Conservation (phyloP, 2,797 vertebrate genomes). For the Coregonus sp. region DNA sequence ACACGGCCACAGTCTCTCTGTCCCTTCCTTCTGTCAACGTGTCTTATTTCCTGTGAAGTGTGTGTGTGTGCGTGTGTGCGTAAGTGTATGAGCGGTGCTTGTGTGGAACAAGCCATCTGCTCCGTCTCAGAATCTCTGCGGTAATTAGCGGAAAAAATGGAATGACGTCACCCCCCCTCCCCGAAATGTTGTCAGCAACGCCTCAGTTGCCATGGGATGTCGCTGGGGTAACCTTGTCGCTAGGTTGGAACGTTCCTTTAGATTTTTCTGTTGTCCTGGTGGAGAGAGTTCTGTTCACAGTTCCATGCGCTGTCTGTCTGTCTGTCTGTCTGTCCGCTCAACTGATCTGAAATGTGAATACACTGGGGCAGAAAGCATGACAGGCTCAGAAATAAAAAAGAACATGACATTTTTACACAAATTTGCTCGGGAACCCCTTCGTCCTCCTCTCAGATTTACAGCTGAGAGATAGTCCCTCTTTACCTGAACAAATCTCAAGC, state of each 20-base stretch:
- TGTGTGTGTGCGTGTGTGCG: constrained; percentile 10
- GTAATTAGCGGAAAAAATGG: constrained; percentile 51
- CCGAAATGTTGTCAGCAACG: constrained; percentile 17
- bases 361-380: constrained; percentile 36
- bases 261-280: constrained; percentile 33
- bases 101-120: constrained; percentile 55
- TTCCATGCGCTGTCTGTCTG: constrained; percentile 13
- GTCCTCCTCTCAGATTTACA: not conserved
- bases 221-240: constrained; percentile 36
- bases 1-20: constrained; percentile 29
- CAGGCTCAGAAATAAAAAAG: constrained; percentile 37
- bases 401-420: constrained; percentile 36
- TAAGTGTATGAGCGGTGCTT: not conserved
- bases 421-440: constrained; percentile 32
- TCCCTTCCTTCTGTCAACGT: constrained; percentile 24
- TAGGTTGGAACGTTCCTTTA: constrained; percentile 35
- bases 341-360: constrained; percentile 59
- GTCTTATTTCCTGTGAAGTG: constrained; percentile 53
- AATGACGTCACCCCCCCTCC: constrained; percentile 21
- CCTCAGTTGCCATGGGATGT: constrained; percentile 39
- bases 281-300: constrained; percentile 22
- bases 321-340: constrained; percentile 35
- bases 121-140: constrained; percentile 24
- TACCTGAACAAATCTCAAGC: not conserved
- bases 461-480: not conserved